phyloP scores from a whole-genome alignment of 2,797 vertebrate genomes.

The Anguilla marmorata region DNA sequence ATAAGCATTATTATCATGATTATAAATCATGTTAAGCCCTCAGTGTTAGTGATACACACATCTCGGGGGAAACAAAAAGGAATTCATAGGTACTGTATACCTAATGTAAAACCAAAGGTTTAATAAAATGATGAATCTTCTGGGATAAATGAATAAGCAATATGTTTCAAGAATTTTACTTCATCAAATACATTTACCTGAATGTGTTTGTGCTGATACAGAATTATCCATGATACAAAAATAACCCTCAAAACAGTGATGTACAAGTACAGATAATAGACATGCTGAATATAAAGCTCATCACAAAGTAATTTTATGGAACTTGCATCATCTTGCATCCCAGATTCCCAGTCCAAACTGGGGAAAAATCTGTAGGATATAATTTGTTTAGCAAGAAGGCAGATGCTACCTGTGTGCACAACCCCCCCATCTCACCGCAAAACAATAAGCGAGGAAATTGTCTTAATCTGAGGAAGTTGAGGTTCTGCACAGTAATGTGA shows the following conservation, averaged over 20 bases:
- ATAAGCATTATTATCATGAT: not conserved
- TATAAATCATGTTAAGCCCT: not conserved
- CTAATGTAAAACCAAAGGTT: not conserved
- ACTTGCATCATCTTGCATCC: not conserved
- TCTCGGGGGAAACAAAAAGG: not conserved
- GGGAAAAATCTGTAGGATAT: slow-evolving; percentile 7
- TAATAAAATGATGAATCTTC: not conserved
- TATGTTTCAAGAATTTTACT: not conserved
- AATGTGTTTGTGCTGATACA: not conserved
- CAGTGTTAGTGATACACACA: not conserved
- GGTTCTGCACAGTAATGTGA: slow-evolving; percentile 32
- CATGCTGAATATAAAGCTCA: not conserved
- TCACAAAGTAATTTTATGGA: not conserved
- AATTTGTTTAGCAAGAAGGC: slow-evolving; percentile 25
- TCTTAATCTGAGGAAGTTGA: slow-evolving; percentile 65
- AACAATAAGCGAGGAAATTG: slow-evolving; percentile 71
- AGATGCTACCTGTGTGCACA: slow-evolving; percentile 45
- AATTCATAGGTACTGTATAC: not conserved
- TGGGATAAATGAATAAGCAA: not conserved
- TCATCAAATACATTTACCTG: not conserved
- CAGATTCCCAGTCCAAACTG: not conserved
- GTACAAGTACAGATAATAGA: not conserved
- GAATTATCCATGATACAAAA: not conserved
- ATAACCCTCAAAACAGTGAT: not conserved
- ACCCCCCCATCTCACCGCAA: slow-evolving; percentile 51